Evolutionary conservation across 1,140 invertebrate species (phyloP).

Genomic region (Panulirus ornatus): DNA sequence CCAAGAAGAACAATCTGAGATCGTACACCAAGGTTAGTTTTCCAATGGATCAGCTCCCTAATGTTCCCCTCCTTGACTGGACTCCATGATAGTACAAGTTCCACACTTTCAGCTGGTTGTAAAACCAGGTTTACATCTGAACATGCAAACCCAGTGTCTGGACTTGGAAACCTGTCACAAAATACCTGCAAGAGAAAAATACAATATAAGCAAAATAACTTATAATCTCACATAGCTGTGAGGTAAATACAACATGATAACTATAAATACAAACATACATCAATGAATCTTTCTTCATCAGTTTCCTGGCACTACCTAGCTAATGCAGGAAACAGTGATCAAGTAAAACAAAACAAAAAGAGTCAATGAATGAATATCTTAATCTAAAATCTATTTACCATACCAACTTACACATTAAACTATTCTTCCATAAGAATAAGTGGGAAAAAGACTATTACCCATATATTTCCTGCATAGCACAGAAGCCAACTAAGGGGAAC

Average conservation of each 20-base stretch:
- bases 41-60: constrained; percentile 68
- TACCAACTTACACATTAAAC: too few relatives aligned
- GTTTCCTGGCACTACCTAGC: too few relatives aligned
- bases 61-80: constrained; percentile 65
- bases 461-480: too few relatives aligned
- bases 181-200: constrained; percentile 45
- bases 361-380: neutral
- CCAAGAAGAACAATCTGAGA: constrained; percentile 71
- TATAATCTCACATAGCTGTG: too few relatives aligned
- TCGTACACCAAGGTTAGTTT: constrained; percentile 68
- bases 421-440: too few relatives aligned
- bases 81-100: constrained; percentile 65
- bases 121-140: constrained; percentile 16
- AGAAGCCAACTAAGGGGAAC: too few relatives aligned
- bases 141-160: constrained; percentile 59
- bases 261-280: neutral
- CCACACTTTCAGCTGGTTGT: constrained; percentile 56
- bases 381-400: too few relatives aligned
- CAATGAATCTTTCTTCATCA: too few relatives aligned
- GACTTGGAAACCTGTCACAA: constrained; percentile 66
- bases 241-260: neutral
- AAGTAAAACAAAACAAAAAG: neutral
- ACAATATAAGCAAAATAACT: too few relatives aligned
- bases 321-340: too few relatives aligned
- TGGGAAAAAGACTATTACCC: too few relatives aligned